Evolutionary conservation across 2,113 vertebrate genomes (phyloP).

Genomic region (Typhlomys cinereus): DNA sequence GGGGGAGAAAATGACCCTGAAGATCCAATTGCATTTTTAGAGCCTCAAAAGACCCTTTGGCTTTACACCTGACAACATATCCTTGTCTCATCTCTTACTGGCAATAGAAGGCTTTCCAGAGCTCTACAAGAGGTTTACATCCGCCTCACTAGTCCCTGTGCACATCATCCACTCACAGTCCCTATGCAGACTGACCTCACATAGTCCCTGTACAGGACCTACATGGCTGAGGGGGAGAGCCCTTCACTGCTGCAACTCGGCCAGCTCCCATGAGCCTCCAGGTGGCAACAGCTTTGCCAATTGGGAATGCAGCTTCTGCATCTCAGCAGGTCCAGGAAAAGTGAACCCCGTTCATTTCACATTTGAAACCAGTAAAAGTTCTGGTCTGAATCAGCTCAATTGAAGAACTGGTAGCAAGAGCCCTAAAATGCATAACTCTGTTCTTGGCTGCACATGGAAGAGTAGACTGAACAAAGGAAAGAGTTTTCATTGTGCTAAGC

Average conservation of each 20-base stretch:
- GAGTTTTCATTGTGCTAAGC: not conserved
- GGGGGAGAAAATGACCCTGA: not conserved
- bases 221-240: not conserved
- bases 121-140: not conserved
- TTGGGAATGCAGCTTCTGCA: not conserved
- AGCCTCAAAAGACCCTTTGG: not conserved
- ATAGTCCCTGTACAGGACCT: not conserved
- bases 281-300: not conserved
- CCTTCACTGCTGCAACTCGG: not conserved
- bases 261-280: not conserved
- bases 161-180: too few relatives aligned
- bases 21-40: not conserved
- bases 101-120: not conserved
- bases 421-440: not conserved
- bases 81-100: not conserved
- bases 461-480: not conserved
- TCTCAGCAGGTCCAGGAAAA: not conserved
- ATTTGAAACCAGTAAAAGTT: not conserved
- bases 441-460: not conserved
- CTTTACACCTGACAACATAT: not conserved
- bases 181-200: too few relatives aligned
- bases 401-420: not conserved
- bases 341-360: not conserved
- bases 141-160: too few relatives aligned
- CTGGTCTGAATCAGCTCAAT: slow-evolving; percentile 9